Evolutionary conservation across 2,797 vertebrate species (phyloP), one percentile per base, ranked within the genome.

Genomic region (Knipowitschia caucasica): DNA sequence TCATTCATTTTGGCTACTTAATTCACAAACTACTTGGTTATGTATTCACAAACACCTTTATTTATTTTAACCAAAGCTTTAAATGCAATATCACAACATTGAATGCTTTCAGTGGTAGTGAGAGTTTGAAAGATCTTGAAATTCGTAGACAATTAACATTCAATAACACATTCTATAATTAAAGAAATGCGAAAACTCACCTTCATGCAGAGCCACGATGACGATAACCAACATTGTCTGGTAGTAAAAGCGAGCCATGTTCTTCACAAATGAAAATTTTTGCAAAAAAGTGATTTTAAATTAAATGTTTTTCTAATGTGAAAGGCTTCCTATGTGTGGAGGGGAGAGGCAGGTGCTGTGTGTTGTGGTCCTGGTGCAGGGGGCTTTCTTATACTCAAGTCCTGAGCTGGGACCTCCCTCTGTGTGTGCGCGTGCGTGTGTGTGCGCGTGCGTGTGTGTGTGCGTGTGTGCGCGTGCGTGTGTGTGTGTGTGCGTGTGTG

Each of bases 181-280:
- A 26, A 26, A 6, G 3, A n/a, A 1, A 20, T 21, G 0, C 50
- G 51, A 33, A 0, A 34, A 53, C 90, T 92, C 83, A 96, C 94
- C 92, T 56, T 92, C 85, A 17, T 89, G 82, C 73, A 94, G 80
- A 56, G 89, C 61, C 64, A 87, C 25, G 26, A 87, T 85, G 59
- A 93, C 64, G 47, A 89, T 52, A 44, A 92, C 17, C 1, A 57
- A 69, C 1, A 92, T 39, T 15, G 71, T 55, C 38, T 52, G 80
- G 69, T 29, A 50, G 7, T 46, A 44, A 12, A 75, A 67, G 2
- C 71, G 63, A 61, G 76, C 63, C 89, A 90, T 89, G 7, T 56
- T 60, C 35, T 39, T 21, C 36, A 39, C n/a, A n/a, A n/a, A n/a
- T n/a, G n/a, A n/a, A n/a, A 39, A 21, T 39, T 38, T 21, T 9